Evolutionary conservation across 2,797 vertebrate species (phyloP), one percentile per base, ranked within the genome.

Genomic region (Cetoscarus ocellatus): DNA sequence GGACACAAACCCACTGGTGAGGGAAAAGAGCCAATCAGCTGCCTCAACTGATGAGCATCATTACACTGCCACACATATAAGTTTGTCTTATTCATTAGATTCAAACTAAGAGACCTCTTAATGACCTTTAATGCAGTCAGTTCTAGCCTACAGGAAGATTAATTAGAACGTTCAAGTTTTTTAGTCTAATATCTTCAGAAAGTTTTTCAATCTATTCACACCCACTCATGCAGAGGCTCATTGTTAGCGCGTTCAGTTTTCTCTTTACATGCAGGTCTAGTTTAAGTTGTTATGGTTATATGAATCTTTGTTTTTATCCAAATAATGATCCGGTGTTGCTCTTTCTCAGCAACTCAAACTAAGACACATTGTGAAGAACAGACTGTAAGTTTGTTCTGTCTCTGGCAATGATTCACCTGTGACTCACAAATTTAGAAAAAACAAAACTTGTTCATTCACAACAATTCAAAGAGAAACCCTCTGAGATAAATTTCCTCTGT

Each of bases 361-460:
- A 50, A 73, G 15, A 59, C 48, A 18, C 14, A 67, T 15, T 13
- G 35, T 19, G 43, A 34, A 59, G 47, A 75, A 60, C 52, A 74
- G 68, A 78, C 27, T 77, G 71, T 13, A 3, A 48, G 14, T 39
- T 59, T 70, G 57, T 50, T 52, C 50, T 61, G 5, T 71, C 61
- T 64, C 58, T 73, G 73, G 55, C 67, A 42, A 10, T 10, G 18
- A 47, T 82, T 64, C 54, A 77, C 67, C 17, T 73, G 71, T 62
- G 56, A 83, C 59, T 74, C 55, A 17, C 69, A 54, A 55, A 38
- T 55, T 82, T 44, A 52, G 19, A 53, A 44, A 71, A 61, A 43
- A 40, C 3, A 15, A 49, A 52, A 11, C 52, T 63, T 13, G 53
- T 38, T 79, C 44, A 53, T 27, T 27, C 68, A 63, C 44, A 72